Conservation (phyloP, 2,113 vertebrate species). For the Holacanthus passer region DNA sequence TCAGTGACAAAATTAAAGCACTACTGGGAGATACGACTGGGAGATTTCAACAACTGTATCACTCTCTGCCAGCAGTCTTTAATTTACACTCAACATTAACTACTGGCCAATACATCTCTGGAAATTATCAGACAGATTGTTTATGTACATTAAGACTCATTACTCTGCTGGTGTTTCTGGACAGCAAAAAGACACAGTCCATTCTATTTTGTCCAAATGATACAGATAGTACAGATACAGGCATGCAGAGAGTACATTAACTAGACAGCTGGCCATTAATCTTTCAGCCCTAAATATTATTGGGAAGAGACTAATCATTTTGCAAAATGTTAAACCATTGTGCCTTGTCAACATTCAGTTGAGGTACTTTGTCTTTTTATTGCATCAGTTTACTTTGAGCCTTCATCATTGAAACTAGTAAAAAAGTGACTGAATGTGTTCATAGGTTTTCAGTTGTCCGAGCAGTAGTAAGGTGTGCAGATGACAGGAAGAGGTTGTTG, state of each 20-base stretch:
- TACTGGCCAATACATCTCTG: neutral
- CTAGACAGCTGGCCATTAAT: neutral
- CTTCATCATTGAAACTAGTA: neutral
- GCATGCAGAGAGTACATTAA: neutral
- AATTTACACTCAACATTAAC: neutral
- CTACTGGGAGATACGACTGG: neutral
- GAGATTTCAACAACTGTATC: neutral
- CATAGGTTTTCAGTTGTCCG: neutral
- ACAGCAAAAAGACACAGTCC: neutral
- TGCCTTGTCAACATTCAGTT: neutral
- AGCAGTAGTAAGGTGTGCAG: neutral
- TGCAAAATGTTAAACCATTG: too few species aligned
- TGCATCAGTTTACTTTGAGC: neutral
- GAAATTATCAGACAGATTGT: neutral
- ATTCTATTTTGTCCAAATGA: neutral
- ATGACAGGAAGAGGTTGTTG: neutral
- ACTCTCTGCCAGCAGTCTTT: neutral
- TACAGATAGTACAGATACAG: neutral
- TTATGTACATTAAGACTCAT: neutral
- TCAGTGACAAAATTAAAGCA: neutral
- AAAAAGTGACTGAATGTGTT: too few species aligned
- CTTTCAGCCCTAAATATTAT: too few species aligned
- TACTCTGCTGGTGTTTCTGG: too few species aligned
- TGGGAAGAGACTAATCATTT: neutral
- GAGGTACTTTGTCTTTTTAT: neutral